Percentiles rank a stretch among this genome's conserved stretches.
Evolutionary conservation across 2,888 invertebrate genomes (phyloP).

Genomic region (Panzeria rudis): DNA sequence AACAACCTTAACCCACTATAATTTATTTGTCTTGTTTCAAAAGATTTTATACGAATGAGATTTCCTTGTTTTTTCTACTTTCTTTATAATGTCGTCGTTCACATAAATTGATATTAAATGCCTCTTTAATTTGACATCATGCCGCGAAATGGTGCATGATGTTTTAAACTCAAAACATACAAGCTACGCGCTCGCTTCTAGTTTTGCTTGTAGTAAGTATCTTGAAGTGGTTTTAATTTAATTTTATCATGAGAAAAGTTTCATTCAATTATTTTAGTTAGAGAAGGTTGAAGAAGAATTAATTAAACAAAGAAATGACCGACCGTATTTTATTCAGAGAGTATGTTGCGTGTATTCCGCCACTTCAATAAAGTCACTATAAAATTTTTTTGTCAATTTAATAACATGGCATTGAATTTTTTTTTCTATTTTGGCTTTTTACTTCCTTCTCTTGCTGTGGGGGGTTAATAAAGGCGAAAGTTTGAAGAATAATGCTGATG

Average conservation of each 20-base stretch:
- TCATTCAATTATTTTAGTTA: constrained; percentile 60
- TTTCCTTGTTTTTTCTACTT: constrained; percentile 14
- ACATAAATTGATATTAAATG: constrained; percentile 66
- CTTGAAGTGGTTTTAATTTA: constrained; percentile 60
- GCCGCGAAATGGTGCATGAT: constrained; percentile 57
- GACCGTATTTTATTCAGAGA: constrained; percentile 15
- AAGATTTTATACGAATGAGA: constrained; percentile 31
- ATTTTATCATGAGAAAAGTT: constrained; percentile 66
- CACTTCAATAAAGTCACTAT: constrained; percentile 25
- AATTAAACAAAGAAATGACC: constrained; percentile 70
- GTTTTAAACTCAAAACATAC: constrained; percentile 16
- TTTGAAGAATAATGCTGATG: constrained; percentile 5
- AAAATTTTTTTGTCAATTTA: constrained; percentile 49
- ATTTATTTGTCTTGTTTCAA: constrained; percentile 26
- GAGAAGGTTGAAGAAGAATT: constrained; percentile 56
- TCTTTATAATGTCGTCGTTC: constrained; percentile 3
- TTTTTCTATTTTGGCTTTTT: not conserved
- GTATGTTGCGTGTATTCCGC: not conserved
- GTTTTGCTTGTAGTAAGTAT: not conserved
- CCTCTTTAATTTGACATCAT: constrained; percentile 68
- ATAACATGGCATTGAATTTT: constrained; percentile 36
- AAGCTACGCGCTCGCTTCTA: constrained; percentile 22
- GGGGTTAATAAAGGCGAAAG: constrained; percentile 22
- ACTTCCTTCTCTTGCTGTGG: not conserved
- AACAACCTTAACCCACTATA: constrained; percentile 7